These are phyloP conservation scores for Rhagonycha fulva DNA, from an alignment of 2,888 invertebrate species.

Conservation along the genomic window DNA sequence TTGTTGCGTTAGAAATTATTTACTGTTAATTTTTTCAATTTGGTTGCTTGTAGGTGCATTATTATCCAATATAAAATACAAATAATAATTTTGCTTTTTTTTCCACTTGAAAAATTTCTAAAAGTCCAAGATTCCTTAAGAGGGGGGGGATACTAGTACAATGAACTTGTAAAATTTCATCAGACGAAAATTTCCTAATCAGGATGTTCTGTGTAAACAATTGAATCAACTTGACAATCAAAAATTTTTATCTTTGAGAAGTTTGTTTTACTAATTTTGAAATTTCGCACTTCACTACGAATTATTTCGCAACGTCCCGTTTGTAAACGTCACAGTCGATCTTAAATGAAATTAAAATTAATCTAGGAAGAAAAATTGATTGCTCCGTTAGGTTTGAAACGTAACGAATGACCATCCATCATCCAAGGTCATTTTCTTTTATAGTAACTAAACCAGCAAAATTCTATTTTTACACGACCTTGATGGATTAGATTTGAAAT, in stretches of 20 bases:
- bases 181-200: not conserved
- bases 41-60: not conserved
- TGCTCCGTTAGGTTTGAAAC: not conserved
- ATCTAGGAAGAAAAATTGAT: not conserved
- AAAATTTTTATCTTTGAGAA: not conserved
- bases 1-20: not conserved
- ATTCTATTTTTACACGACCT: not conserved
- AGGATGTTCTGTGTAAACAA: not conserved
- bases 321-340: not conserved
- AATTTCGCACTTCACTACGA: not conserved
- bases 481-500: not conserved
- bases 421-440: too few relatives aligned
- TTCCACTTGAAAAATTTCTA: too few relatives aligned
- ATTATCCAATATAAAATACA: not conserved
- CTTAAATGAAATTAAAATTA: not conserved
- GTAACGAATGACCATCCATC: too few relatives aligned
- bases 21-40: not conserved
- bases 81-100: not conserved
- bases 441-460: not conserved
- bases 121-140: not conserved
- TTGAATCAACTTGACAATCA: not conserved
- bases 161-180: too few relatives aligned
- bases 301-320: not conserved
- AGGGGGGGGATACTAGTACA: not conserved
- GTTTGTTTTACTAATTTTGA: not conserved